Conservation (phyloP, 2,113 vertebrate genomes). For the Oreocharis arfaki region DNA sequence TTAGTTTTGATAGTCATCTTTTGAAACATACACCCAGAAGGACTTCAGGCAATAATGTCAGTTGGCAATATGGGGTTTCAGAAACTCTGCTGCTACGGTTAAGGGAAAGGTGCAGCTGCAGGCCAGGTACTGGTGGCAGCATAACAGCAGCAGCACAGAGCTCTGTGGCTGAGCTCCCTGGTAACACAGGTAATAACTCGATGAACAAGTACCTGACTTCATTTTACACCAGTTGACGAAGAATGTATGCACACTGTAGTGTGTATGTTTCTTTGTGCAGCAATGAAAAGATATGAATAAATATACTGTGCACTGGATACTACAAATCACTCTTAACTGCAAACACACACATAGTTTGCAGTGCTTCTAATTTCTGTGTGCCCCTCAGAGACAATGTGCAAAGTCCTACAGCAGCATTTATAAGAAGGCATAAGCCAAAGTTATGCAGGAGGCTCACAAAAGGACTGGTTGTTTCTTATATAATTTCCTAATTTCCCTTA, state of each 20-base stretch:
- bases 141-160: neutral
- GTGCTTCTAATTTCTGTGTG: neutral
- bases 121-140: neutral
- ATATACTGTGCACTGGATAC: neutral
- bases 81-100: neutral
- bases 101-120: neutral
- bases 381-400: neutral
- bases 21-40: neutral
- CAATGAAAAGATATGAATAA: neutral
- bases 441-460: neutral
- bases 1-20: neutral
- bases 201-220: neutral
- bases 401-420: neutral
- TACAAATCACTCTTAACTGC: neutral
- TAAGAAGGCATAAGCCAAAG: neutral
- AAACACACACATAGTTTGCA: neutral
- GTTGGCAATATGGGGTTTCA: neutral
- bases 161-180: neutral
- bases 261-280: neutral
- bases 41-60: neutral
- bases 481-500: neutral
- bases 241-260: neutral
- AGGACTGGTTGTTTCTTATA: neutral
- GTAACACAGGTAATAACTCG: neutral
- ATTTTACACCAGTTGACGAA: neutral